Base-by-base conservation (phyloP, 2,888 invertebrate genomes). In the Rhopalosiphum nymphaeae region DNA sequence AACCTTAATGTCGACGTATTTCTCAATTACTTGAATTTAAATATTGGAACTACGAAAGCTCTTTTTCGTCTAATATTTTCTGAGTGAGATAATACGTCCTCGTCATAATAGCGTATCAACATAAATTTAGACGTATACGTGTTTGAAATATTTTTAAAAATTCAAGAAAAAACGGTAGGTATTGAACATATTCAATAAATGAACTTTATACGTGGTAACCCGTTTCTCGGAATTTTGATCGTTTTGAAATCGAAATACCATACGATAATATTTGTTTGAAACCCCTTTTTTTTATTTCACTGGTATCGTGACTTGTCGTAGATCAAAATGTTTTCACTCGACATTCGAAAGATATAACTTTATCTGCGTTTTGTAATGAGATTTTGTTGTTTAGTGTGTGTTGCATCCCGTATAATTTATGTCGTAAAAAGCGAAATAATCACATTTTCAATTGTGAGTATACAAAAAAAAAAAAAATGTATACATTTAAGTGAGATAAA, bases 401-500 rank as follows among this genome's bases (percentile, higher is more conserved):
- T 49, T 44, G 21, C 87, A 29, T 29, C 13, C 46, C 29, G 46
- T 87, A 87, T 87, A 46, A 46, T 87, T 46, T 87, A 87, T 78
- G 78, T 78, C 9, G 78, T 78, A 36, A 78, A 78, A 78, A 78
- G 3, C 36, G 36, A 78, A 78, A 78, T 78, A 78, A 78, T 78
- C 78, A 21, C 78, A 78, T 78, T 78, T 78, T 78, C 78, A 78
- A 78, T 78, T 78, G 78, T 21, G 21, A 78, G 78, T 21, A 21
- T n/a, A 78, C 36, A 78, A 78, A 78, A 78, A 67, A 67, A 29
- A 61, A 78, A 78, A 78, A 78, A 78, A 36, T 78, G 78, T 78
- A 78, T 78, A 78, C 78, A 78, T 78, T 78, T 78, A 78, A 78
- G 78, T 78, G 78, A 78, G 78, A 78, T 78, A 78, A 78, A 78